Conservation (phyloP, 2,113 vertebrate genomes). For the Bambusicola thoracicus region DNA sequence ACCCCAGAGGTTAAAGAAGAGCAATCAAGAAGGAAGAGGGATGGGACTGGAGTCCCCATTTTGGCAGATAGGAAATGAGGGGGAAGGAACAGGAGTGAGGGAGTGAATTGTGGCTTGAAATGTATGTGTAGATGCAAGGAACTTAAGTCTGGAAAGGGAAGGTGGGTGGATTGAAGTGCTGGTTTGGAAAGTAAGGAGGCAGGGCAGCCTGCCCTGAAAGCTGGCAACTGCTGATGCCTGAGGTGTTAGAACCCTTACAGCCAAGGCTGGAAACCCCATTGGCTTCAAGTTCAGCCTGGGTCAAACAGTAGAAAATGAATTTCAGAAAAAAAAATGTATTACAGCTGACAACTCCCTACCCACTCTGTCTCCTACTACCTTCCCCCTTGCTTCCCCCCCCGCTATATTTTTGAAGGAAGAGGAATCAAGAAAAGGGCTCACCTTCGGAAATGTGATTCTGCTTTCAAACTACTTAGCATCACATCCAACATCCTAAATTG, state of each 20-base stretch:
- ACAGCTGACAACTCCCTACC: not conserved
- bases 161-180: not conserved
- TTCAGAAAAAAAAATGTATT: not conserved
- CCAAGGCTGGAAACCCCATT: not conserved
- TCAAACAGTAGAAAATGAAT: not conserved
- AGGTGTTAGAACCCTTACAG: not conserved
- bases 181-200: not conserved
- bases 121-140: not conserved
- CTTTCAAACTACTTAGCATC: not conserved
- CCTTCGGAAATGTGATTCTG: not conserved
- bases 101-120: not conserved
- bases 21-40: not conserved
- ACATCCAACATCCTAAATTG: not conserved
- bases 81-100: not conserved
- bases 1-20: not conserved
- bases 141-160: not conserved
- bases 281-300: not conserved
- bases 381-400: no score
- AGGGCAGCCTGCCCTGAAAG: not conserved
- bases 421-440: not conserved
- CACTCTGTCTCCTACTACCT: not conserved
- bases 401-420: not conserved
- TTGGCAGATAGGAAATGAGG: not conserved
- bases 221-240: not conserved
- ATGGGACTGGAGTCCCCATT: not conserved